A percentile compares a stretch with the other conserved stretches of the same genome.
These are phyloP conservation scores for Carabus problematicus DNA, from an alignment of 2,888 invertebrate species.

Conservation along the genomic window DNA sequence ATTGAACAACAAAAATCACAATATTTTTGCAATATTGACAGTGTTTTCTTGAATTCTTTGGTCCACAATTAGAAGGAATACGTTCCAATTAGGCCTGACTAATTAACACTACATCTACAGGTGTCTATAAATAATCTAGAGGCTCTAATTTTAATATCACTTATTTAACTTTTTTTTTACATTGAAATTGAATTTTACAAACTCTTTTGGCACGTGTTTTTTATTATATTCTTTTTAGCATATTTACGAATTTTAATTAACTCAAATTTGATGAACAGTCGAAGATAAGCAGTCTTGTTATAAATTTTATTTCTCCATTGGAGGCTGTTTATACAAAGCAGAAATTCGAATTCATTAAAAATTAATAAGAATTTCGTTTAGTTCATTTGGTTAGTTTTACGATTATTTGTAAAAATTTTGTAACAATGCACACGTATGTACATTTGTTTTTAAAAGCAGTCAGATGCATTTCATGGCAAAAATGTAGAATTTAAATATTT, in stretches of 20 bases:
- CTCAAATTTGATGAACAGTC: no score
- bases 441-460: no score
- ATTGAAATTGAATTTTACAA: neutral
- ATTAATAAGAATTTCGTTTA: neutral
- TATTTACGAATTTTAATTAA: neutral
- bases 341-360: conserved; percentile 1
- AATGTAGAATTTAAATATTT: no score
- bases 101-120: neutral
- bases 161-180: conserved; percentile 12
- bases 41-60: conserved; percentile 43
- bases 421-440: no score
- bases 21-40: conserved; percentile 27
- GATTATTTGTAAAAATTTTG: no score
- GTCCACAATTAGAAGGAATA: conserved; percentile 47
- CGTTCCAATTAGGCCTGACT: conserved; percentile 45
- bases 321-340: conserved; percentile 5
- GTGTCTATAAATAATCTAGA: neutral
- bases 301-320: neutral
- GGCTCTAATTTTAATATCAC: conserved; percentile 31
- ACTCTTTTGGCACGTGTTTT: conserved; percentile 1
- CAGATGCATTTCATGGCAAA: no score
- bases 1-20: neutral
- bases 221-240: neutral
- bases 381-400: no score
- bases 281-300: conserved; percentile 8